Conservation (phyloP, 2,888 invertebrate genomes). For the Copidosoma aretas region DNA sequence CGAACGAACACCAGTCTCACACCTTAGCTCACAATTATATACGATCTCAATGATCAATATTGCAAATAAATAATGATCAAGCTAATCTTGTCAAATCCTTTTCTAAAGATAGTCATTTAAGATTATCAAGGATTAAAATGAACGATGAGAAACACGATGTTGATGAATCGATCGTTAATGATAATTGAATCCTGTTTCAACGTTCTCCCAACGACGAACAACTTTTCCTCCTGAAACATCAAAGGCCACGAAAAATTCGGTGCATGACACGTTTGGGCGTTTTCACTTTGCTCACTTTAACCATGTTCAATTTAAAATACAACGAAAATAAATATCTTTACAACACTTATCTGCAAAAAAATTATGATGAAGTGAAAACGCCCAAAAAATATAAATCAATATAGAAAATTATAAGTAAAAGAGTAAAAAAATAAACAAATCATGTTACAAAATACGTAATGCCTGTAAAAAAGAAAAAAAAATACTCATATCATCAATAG, state of each 20-base stretch:
- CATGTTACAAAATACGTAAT: no score
- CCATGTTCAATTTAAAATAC: background rate
- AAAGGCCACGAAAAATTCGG: constrained; percentile 17
- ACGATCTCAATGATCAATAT: background rate
- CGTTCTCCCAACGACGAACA: constrained; percentile 34
- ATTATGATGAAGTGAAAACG: no score
- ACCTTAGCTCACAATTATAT: constrained; percentile 27
- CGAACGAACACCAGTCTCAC: constrained; percentile 29
- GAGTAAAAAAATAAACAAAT: no score
- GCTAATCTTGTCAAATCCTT: constrained; percentile 24
- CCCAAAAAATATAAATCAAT: no score
- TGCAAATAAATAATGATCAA: background rate
- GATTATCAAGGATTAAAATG: background rate
- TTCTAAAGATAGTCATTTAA: constrained; percentile 21
- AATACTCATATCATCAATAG: background rate
- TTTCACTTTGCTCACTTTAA: background rate
- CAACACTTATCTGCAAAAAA: no score
- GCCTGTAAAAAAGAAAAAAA: constrained; percentile 11
- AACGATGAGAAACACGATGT: background rate
- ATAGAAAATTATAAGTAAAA: no score
- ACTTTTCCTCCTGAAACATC: constrained; percentile 41
- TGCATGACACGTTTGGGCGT: constrained; percentile 3
- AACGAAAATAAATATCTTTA: background rate
- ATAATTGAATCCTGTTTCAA: constrained; percentile 20
- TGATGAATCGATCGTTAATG: constrained; percentile 4